Evolutionary conservation across 37 sponge, comb jelly and placozoan genomes (phyloP).

Genomic region (Lycopodina hypogea): DNA sequence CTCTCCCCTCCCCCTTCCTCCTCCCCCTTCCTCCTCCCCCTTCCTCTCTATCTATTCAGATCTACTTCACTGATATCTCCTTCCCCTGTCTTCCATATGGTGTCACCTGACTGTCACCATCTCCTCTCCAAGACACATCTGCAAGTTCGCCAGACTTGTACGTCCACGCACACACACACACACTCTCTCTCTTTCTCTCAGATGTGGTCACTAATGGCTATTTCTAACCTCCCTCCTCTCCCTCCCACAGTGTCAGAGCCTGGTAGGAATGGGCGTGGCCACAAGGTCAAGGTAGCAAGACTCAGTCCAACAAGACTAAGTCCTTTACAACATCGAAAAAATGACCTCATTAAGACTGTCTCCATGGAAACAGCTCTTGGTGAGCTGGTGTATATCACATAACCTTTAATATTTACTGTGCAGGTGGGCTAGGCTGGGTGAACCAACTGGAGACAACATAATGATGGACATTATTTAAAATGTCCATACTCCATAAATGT

Average conservation of each 20-base stretch:
- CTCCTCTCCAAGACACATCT: conserved; percentile 32
- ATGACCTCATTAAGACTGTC: conserved; percentile 36
- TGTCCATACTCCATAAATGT: no score
- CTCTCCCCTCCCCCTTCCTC: conserved; percentile 10
- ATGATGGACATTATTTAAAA: no score
- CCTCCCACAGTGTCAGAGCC: conserved; percentile 51
- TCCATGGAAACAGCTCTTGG: conserved; percentile 44
- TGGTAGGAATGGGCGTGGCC: conserved; percentile 30
- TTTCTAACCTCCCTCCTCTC: not conserved
- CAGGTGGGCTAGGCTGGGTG: no score
- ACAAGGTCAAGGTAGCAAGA: conserved; percentile 23
- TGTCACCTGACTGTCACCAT: conserved; percentile 5
- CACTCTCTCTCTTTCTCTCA: conserved; percentile 6
- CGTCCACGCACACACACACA: not conserved
- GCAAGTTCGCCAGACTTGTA: conserved; percentile 53
- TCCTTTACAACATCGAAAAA: conserved; percentile 33
- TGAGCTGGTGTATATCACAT: not conserved
- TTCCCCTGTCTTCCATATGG: not conserved
- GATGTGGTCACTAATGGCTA: not conserved
- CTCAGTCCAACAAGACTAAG: conserved; percentile 40
- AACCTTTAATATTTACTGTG: not conserved
- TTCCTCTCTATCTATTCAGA: not conserved
- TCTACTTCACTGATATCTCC: not conserved
- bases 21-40: not conserved
- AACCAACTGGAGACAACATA: no score